phyloP scores from a whole-genome alignment of 2,113 vertebrate species.

The Caranx ignobilis region DNA sequence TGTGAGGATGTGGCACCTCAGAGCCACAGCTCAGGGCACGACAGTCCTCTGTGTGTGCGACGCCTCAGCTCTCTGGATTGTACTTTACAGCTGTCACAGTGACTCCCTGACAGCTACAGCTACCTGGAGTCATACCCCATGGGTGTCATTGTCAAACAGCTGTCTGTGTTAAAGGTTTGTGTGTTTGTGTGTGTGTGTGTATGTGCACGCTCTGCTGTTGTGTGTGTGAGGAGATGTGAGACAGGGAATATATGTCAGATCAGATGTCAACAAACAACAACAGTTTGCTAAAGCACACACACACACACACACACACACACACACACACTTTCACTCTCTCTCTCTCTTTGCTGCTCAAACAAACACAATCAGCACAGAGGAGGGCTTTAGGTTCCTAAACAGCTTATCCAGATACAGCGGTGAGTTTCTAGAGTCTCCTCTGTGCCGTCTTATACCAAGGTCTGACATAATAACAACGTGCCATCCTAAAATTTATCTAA shows the following conservation, averaged over 20 bases:
- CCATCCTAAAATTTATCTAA: neutral
- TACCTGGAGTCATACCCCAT: slow-evolving; percentile 54
- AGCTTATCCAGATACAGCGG: neutral
- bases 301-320: neutral
- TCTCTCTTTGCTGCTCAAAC: neutral
- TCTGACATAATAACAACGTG: neutral
- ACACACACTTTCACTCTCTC: neutral
- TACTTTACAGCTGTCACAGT: slow-evolving; percentile 56
- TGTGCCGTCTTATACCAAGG: neutral
- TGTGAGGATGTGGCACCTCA: slow-evolving; percentile 1
- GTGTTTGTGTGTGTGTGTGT: slow-evolving; percentile 1
- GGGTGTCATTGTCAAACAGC: slow-evolving; percentile 58
- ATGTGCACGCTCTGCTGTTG: neutral
- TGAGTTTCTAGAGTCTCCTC: neutral
- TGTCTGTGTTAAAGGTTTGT: slow-evolving; percentile 43
- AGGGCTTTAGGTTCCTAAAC: neutral
- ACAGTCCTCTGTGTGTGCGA: slow-evolving; percentile 12
- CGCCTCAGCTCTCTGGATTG: slow-evolving; percentile 18
- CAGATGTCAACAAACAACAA: slow-evolving; percentile 41
- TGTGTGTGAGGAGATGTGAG: neutral
- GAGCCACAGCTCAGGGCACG: slow-evolving; percentile 7
- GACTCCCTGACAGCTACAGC: slow-evolving; percentile 57
- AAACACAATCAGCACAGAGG: slow-evolving; percentile 19
- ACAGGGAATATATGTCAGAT: slow-evolving; percentile 32
- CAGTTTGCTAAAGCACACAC: slow-evolving; percentile 10